phyloP scores from a whole-genome alignment of 2,888 invertebrate genomes.

The Entomobrya multifasciata region DNA sequence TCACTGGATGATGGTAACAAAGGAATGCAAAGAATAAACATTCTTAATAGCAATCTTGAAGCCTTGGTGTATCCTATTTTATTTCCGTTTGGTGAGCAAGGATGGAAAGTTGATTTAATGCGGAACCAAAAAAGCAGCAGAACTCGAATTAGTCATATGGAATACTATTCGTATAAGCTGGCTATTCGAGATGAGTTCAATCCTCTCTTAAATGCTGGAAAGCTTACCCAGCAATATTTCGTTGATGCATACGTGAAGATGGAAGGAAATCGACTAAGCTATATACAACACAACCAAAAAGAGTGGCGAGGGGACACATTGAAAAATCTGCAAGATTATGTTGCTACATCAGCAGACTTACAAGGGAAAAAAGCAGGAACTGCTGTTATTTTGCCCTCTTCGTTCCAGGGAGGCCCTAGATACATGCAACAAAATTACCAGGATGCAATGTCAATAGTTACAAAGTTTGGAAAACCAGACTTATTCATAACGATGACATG shows the following conservation, averaged over 20 bases:
- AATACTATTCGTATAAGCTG: constrained; percentile 70
- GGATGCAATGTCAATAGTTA: constrained; percentile 82
- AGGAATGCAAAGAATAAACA: constrained; percentile 5
- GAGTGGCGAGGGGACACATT: constrained; percentile 65
- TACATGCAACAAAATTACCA: constrained; percentile 81
- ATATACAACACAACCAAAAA: constrained; percentile 79
- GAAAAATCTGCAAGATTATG: neutral
- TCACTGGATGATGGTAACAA: neutral
- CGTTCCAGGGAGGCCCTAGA: constrained; percentile 81
- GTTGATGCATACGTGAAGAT: constrained; percentile 80
- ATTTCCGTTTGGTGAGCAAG: constrained; percentile 74
- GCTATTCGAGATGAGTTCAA: constrained; percentile 78
- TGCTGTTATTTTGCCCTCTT: constrained; percentile 80
- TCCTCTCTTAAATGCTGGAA: constrained; percentile 77
- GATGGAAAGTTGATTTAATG: constrained; percentile 57
- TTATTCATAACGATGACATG: too few species aligned
- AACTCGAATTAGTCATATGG: constrained; percentile 29
- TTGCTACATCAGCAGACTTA: neutral
- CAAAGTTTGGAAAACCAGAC: constrained; percentile 81
- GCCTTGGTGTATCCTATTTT: constrained; percentile 78
- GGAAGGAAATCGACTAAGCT: constrained; percentile 79
- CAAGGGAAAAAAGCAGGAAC: neutral
- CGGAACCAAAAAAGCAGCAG: neutral
- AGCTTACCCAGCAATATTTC: constrained; percentile 80
- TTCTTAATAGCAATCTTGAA: constrained; percentile 70